Evolutionary conservation across 35 echinoderm and acorn worm genomes (phyloP), one percentile per base, ranked within the genome.

Genomic region (Hemicentrotus pulcherrimus): DNA sequence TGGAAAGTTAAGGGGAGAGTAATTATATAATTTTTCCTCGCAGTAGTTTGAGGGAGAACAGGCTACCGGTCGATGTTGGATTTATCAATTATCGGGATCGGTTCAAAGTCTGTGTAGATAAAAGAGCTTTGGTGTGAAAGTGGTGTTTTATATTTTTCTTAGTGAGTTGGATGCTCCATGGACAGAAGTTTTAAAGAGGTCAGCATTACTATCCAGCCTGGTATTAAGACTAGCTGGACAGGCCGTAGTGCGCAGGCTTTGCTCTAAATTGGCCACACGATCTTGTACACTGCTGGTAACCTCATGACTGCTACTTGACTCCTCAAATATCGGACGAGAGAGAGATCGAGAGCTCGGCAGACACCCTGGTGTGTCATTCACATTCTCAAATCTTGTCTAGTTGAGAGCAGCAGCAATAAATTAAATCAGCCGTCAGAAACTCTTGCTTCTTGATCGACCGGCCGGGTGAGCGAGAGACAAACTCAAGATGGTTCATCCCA

Each of bases 401-500:
- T 93, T 47, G 45, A 47, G 88, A 90, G 88, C 88, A 93, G 46
- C 91, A 31, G 91, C 88, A 10, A 10, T 46, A 93, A 93, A 93
- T 93, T 58, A 91, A 24, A 91, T 91, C 90, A 91, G 46, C 32
- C 90, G 24, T 93, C 91, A 58, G 11, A 18, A 47, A 18, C 47
- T 35, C 31, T 93, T 33, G 91, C 18, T 93, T 31, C 48, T 58
- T 93, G 46, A 93, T 47, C 91, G 31, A 46, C 65, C n/a, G 15
- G 45, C 91, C 16, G 91, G 45, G 32, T 90, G 32, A 93, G 0
- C 86, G 86, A 33, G 88, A 90, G 88, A 47, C 32, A 47, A 90
- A 90, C 32, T 30, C 32, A 58, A 58, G 91, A 93, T 93, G 91
- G 91, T 93, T 58, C 91, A 93, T 58, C 91, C 91, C 0, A 93